A percentile compares a stretch with the other conserved stretches of the same genome.
These are phyloP conservation scores for Valencia hispanica DNA, from an alignment of 2,797 vertebrate species.

Conservation along the genomic window DNA sequence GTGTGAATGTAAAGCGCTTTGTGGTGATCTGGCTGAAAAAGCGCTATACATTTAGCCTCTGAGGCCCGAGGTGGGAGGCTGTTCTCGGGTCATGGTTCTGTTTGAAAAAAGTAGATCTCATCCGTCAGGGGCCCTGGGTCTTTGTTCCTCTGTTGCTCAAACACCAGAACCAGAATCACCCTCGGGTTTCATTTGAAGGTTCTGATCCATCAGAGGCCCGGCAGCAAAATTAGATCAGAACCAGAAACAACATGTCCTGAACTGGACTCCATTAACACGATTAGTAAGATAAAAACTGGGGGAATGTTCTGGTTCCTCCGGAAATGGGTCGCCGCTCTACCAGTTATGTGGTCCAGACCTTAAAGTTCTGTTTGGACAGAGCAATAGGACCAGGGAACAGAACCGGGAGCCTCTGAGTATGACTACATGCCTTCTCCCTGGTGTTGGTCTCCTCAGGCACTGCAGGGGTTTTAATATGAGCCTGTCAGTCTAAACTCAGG, in stretches of 20 bases:
- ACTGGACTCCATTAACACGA: background rate
- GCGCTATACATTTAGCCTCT: background rate
- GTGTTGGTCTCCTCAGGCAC: constrained; percentile 4
- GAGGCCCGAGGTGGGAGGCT: background rate
- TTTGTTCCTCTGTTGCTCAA: background rate
- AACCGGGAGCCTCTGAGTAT: background rate
- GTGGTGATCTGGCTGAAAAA: too few species aligned
- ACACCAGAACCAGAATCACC: background rate
- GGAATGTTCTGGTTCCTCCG: background rate
- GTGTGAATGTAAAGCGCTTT: too few species aligned
- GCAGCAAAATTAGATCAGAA: background rate
- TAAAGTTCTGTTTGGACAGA: background rate
- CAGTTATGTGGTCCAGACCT: background rate
- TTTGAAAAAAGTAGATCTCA: background rate
- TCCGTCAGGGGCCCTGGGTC: background rate
- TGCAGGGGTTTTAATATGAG: constrained; percentile 48
- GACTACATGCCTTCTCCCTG: constrained; percentile 7
- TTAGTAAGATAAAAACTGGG: too few species aligned
- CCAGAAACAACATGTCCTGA: background rate
- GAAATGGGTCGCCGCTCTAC: background rate
- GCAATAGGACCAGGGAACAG: background rate
- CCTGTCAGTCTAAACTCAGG: constrained; percentile 55
- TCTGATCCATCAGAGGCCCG: background rate
- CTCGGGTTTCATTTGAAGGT: background rate
- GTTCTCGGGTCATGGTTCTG: background rate